Conservation (phyloP, 2,797 vertebrate genomes). For the Hoplostethus atlanticus region DNA sequence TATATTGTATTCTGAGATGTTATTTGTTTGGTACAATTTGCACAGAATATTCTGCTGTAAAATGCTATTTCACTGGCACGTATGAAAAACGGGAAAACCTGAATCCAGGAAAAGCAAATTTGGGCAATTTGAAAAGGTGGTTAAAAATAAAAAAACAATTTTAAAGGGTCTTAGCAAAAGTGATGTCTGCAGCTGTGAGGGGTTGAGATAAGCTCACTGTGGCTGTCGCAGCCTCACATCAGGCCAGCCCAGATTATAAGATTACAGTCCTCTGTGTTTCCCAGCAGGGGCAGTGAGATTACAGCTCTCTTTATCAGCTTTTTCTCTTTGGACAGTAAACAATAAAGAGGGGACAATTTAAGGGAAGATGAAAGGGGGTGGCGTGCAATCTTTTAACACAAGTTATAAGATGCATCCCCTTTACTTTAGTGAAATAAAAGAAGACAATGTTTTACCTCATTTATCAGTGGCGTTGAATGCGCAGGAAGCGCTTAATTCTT, state of each 20-base stretch:
- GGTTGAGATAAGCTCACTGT: background rate
- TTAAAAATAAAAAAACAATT: background rate
- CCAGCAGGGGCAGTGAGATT: conserved; percentile 19
- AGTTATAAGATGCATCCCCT: background rate
- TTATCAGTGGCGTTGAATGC: background rate
- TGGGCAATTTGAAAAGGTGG: background rate
- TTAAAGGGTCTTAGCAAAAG: background rate
- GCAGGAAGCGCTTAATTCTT: background rate
- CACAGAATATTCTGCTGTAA: background rate
- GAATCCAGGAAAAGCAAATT: background rate
- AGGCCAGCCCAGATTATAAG: conserved; percentile 29
- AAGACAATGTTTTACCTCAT: conserved; percentile 13
- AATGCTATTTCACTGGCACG: background rate
- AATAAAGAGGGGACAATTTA: background rate
- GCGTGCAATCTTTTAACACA: background rate
- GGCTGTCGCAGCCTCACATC: conserved; percentile 4
- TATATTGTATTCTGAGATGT: too few relatives aligned
- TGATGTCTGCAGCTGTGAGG: background rate
- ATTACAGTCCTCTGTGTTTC: conserved; percentile 6
- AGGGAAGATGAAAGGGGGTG: background rate
- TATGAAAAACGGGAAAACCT: background rate
- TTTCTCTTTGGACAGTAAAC: conserved; percentile 17
- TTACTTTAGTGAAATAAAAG: background rate
- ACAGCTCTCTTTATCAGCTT: conserved; percentile 4
- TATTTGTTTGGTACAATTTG: background rate